Conservation (phyloP, 1,140 invertebrate species). For the Marisa cornuarietis region DNA sequence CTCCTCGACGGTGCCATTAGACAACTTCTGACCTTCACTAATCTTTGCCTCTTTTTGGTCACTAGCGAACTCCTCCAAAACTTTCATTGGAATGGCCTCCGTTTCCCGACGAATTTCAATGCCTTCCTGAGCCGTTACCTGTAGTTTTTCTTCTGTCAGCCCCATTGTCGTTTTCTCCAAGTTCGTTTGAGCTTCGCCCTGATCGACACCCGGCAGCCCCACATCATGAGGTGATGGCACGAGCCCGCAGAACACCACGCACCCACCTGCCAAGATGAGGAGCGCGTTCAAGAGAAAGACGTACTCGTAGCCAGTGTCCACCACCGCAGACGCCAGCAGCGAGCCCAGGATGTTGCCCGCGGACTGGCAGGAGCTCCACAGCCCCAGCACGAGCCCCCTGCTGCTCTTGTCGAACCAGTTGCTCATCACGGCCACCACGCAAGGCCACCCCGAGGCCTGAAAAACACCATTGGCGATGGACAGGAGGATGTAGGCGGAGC, state of each 20-base stretch:
- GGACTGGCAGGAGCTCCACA: slow-evolving; percentile 69
- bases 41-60: too few relatives aligned
- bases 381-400: slow-evolving; percentile 67
- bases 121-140: too few relatives aligned
- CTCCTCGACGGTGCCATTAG: too few relatives aligned
- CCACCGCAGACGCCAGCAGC: slow-evolving; percentile 64
- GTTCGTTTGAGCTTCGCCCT: not conserved
- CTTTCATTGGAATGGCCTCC: too few relatives aligned
- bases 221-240: slow-evolving; percentile 60
- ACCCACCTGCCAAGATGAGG: slow-evolving; percentile 61
- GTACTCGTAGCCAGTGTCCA: slow-evolving; percentile 68
- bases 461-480: slow-evolving; percentile 85
- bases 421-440: slow-evolving; percentile 88
- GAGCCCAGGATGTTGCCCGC: slow-evolving; percentile 70
- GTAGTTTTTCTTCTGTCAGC: not conserved
- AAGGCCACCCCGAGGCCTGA: slow-evolving; percentile 91
- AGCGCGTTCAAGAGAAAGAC: slow-evolving; percentile 66
- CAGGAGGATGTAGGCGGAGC: slow-evolving; percentile 61
- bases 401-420: slow-evolving; percentile 93
- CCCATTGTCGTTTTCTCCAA: not conserved
- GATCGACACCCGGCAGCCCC: slow-evolving; percentile 20
- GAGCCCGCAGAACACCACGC: slow-evolving; percentile 63
- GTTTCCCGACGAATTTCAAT: too few relatives aligned
- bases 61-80: too few relatives aligned
- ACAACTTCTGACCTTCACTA: too few relatives aligned